Evolutionary conservation across 2,797 vertebrate species (phyloP).

Genomic region (Lepus oiostolus): DNA sequence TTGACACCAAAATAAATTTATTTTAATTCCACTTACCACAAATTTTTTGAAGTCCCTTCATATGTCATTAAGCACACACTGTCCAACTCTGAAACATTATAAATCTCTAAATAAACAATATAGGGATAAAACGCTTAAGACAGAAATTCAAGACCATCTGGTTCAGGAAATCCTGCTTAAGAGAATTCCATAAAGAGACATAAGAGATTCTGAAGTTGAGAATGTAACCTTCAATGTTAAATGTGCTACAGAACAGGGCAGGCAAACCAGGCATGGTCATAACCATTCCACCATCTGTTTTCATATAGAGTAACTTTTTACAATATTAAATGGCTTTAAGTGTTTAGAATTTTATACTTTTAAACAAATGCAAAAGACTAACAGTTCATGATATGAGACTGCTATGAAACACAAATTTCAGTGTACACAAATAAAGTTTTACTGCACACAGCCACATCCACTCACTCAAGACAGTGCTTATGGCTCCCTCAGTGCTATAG

Average conservation of each 20-base stretch:
- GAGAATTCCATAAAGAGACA: slow-evolving; percentile 41
- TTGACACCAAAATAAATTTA: too few relatives aligned
- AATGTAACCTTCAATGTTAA: slow-evolving; percentile 3
- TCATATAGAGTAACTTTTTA: neutral
- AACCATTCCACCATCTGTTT: slow-evolving; percentile 8
- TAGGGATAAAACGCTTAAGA: slow-evolving; percentile 13
- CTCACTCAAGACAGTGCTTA: neutral
- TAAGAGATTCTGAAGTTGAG: slow-evolving; percentile 6
- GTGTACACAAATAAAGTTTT: slow-evolving; percentile 1
- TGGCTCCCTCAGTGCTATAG: neutral
- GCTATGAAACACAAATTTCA: slow-evolving; percentile 47
- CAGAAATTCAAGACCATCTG: slow-evolving; percentile 22
- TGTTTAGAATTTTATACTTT: too few relatives aligned
- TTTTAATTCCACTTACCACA: too few relatives aligned
- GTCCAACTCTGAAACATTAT: neutral
- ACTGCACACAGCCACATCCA: neutral
- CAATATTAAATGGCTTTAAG: neutral
- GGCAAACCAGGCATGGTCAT: slow-evolving; percentile 9
- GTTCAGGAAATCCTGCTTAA: slow-evolving; percentile 51
- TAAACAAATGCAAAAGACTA: slow-evolving; percentile 3
- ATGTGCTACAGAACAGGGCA: neutral
- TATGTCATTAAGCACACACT: neutral
- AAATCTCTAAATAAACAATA: slow-evolving; percentile 31
- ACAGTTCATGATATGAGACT: slow-evolving; percentile 22
- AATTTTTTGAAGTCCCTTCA: too few relatives aligned